phyloP scores from a whole-genome alignment of 2,797 vertebrate genomes.

The Sebastolobus altivelis region DNA sequence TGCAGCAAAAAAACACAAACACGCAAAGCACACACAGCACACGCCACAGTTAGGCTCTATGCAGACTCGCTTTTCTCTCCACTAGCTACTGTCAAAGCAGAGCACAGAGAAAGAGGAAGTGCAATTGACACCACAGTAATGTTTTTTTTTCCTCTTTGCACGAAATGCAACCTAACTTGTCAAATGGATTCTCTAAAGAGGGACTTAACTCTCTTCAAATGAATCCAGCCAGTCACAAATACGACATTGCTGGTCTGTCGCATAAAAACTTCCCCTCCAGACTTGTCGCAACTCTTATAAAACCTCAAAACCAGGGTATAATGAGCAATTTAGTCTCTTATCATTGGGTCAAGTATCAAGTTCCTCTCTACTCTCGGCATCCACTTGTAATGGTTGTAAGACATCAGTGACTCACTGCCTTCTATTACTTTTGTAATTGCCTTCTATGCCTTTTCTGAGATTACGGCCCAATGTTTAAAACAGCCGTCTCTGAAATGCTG shows the following conservation, averaged over 20 bases:
- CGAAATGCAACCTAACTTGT: background rate
- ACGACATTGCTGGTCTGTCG: background rate
- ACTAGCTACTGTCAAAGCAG: conserved; percentile 30
- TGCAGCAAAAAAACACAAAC: conserved; percentile 1
- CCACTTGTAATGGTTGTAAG: background rate
- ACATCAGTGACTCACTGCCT: background rate
- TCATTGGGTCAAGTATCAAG: background rate
- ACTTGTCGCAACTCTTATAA: background rate
- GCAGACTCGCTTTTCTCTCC: conserved; percentile 21
- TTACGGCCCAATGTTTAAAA: background rate
- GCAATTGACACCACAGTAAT: conserved; percentile 31
- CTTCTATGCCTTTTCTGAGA: background rate
- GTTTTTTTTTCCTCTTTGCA: conserved; percentile 18
- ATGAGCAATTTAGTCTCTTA: conserved; percentile 1
- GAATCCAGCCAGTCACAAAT: background rate
- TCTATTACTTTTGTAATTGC: background rate
- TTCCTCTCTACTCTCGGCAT: background rate
- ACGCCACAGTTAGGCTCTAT: conserved; percentile 20
- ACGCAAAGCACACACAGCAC: conserved; percentile 8
- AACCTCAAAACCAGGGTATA: background rate
- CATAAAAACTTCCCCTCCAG: background rate
- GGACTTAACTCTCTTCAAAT: background rate
- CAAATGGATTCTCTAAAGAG: background rate
- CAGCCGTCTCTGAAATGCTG: background rate
- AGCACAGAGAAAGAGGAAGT: conserved; percentile 68